phyloP scores from a whole-genome alignment of 2,113 vertebrate genomes.

The Galeopterus variegatus region DNA sequence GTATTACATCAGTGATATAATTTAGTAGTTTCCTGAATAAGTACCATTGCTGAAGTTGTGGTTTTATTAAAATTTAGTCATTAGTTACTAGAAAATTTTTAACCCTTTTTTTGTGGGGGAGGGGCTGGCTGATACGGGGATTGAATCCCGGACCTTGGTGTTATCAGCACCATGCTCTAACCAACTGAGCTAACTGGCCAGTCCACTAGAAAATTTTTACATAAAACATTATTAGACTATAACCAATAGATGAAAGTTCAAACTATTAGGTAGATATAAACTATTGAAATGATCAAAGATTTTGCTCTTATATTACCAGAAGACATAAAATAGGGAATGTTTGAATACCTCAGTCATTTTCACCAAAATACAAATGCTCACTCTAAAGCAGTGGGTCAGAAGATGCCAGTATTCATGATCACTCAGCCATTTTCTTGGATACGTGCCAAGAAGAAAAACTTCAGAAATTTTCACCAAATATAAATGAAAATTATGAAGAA shows the following conservation, averaged over 20 bases:
- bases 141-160: too few relatives aligned
- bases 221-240: neutral
- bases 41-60: neutral
- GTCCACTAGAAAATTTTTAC: neutral
- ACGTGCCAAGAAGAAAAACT: constrained; percentile 55
- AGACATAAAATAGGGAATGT: neutral
- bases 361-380: neutral
- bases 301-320: neutral
- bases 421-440: constrained; percentile 14
- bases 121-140: too few relatives aligned
- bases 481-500: constrained; percentile 24
- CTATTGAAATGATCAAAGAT: neutral
- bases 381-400: neutral
- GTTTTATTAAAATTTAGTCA: constrained; percentile 55
- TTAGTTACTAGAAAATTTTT: constrained; percentile 21
- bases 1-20: neutral
- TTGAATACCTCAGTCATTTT: neutral
- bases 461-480: neutral
- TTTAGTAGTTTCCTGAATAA: constrained; percentile 27
- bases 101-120: neutral
- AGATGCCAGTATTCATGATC: neutral
- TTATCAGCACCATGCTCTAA: too few relatives aligned
- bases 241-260: neutral
- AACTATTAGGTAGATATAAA: neutral
- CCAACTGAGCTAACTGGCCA: too few relatives aligned